Conservation (phyloP, 2,113 vertebrate species). For the Vicugna pacos region DNA sequence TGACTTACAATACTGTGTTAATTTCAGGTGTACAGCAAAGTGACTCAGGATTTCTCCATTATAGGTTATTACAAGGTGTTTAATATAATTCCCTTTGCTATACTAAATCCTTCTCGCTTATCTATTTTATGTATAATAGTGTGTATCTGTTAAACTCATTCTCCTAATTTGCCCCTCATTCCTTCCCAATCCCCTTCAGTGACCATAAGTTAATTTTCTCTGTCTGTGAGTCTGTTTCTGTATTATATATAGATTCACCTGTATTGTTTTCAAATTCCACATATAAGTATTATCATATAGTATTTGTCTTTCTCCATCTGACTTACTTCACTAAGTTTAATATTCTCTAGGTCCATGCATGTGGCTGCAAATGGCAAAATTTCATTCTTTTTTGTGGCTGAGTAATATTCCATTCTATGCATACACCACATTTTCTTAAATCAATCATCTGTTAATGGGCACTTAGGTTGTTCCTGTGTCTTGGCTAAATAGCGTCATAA, state of each 20-base stretch:
- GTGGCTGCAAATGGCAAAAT: neutral
- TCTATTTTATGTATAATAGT: neutral
- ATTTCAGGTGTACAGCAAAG: neutral
- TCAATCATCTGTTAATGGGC: neutral
- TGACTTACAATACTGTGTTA: neutral
- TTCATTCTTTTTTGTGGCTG: neutral
- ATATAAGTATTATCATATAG: neutral
- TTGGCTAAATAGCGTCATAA: neutral
- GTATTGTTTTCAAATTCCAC: neutral
- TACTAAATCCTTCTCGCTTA: neutral
- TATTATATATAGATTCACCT: neutral
- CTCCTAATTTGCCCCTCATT: neutral
- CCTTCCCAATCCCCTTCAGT: neutral
- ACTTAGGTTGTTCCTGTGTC: neutral
- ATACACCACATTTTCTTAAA: neutral
- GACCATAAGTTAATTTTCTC: neutral
- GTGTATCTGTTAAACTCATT: neutral
- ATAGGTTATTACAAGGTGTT: neutral
- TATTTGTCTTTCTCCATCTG: neutral
- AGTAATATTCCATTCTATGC: neutral
- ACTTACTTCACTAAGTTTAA: neutral
- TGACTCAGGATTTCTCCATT: neutral
- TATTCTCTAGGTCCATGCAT: neutral
- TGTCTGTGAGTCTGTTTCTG: neutral
- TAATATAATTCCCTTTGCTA: neutral